Evolutionary conservation across 2,797 vertebrate species (phyloP), one percentile per base, ranked within the genome.

Genomic region (Notamacropus eugenii): DNA sequence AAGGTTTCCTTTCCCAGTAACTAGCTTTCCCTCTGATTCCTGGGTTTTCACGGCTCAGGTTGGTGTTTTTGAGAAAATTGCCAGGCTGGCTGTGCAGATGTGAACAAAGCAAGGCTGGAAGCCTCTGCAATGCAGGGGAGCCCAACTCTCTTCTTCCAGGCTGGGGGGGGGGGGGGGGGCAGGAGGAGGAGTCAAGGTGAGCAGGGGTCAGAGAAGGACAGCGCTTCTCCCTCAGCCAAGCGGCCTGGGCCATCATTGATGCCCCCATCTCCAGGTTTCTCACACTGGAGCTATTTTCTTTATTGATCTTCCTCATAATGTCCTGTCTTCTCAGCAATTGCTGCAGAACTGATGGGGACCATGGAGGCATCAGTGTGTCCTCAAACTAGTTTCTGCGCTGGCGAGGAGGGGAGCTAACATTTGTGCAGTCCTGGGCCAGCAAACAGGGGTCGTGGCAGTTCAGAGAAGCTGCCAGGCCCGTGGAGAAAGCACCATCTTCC

Each of bases 71-170:
- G 54, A 57, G 92, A 94, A 92, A 67, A 27, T 16, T 11, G n/a
- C 87, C 82, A 93, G 3, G 0, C 52, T 90, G 91, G 46, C 57
- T 91, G 94, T 95, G 56, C 90, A 93, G 92, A 93, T 91, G 6
- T 28, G 92, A 95, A 62, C 57, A 95, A 93, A 94, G 62, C 93
- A 90, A 92, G 46, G 93, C n/a, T 62, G 92, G 93, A 74, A 93
- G 67, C n/a, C 58, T 95, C 31, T 92, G 55, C 56, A 94, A 90
- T 93, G 56, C 94, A 92, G 52, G 31, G 27, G 93, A 96, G 91
- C 93, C 11, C 0, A 93, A 92, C 91, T 55, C 3, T 28, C 94
- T 97, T 94, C 62, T 93, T 96, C 54, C 34, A 50, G 27, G 92
- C 90, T 96, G 54, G 22, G 19, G 62, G n/a, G n/a, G 22, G 19